phyloP scores from a whole-genome alignment of 2,797 vertebrate species.

The Liasis olivaceus region DNA sequence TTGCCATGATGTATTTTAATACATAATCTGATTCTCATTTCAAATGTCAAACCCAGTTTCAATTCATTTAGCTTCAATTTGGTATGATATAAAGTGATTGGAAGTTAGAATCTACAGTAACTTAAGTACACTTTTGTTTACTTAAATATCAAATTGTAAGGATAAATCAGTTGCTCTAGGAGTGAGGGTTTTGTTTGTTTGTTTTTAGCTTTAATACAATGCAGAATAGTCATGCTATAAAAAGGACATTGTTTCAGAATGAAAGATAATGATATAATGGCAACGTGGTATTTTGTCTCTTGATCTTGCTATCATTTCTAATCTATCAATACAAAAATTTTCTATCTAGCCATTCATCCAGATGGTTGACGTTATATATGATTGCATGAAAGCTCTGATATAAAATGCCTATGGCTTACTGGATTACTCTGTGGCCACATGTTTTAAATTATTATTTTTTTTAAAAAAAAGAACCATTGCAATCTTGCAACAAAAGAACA shows the following conservation, averaged over 20 bases:
- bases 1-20: not conserved
- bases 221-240: constrained; percentile 10
- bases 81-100: not conserved
- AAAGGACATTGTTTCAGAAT: constrained; percentile 16
- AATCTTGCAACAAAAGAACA: constrained; percentile 81
- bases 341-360: constrained; percentile 70
- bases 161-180: not conserved
- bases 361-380: constrained; percentile 79
- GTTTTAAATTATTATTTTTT: constrained; percentile 82
- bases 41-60: not conserved
- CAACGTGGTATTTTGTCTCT: constrained; percentile 30
- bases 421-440: constrained; percentile 80
- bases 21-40: not conserved
- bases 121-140: not conserved
- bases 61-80: constrained; percentile 5
- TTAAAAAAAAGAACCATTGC: constrained; percentile 70
- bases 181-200: not conserved
- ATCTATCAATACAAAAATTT: constrained; percentile 51
- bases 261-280: constrained; percentile 23
- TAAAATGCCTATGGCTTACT: constrained; percentile 81
- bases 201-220: not conserved
- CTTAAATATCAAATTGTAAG: not conserved
- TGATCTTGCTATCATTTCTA: constrained; percentile 56
- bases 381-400: constrained; percentile 78
- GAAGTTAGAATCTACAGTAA: not conserved